A percentile compares a stretch with the other conserved stretches of the same genome.
Conservation (phyloP, 1,140 invertebrate species). For the Scaptomyza graminum region DNA sequence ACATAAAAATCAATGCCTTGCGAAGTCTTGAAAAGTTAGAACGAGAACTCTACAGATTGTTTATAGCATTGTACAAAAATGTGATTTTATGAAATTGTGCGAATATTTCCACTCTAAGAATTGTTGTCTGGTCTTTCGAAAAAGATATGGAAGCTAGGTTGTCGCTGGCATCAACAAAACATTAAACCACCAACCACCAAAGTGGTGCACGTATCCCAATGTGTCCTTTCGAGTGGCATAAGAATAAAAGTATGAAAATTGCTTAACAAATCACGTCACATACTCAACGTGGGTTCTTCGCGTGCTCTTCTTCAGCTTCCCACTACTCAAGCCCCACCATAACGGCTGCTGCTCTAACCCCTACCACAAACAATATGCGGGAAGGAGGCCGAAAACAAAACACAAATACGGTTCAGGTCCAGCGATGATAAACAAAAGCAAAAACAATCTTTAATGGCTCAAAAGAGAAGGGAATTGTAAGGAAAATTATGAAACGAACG, state of each 20-base stretch:
- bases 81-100: not conserved
- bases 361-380: not conserved
- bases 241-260: constrained; percentile 21
- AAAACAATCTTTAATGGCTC: constrained; percentile 62
- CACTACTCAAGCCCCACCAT: not conserved
- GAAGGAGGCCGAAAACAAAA: constrained; percentile 9
- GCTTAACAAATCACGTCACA: constrained; percentile 68
- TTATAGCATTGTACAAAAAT: no score
- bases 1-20: no score
- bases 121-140: not conserved
- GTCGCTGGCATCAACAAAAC: no score
- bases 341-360: not conserved
- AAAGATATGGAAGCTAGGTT: no score
- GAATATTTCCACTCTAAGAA: constrained; percentile 9
- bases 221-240: constrained; percentile 20
- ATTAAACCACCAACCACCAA: no score
- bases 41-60: no score
- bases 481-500: constrained; percentile 40
- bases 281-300: constrained; percentile 26
- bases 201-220: not conserved
- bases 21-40: no score
- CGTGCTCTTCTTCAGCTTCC: not conserved
- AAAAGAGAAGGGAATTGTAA: constrained; percentile 3
- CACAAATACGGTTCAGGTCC: constrained; percentile 13
- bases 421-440: constrained; percentile 44